Base-by-base conservation (phyloP, 2,797 vertebrate species). In the Furcifer pardalis region DNA sequence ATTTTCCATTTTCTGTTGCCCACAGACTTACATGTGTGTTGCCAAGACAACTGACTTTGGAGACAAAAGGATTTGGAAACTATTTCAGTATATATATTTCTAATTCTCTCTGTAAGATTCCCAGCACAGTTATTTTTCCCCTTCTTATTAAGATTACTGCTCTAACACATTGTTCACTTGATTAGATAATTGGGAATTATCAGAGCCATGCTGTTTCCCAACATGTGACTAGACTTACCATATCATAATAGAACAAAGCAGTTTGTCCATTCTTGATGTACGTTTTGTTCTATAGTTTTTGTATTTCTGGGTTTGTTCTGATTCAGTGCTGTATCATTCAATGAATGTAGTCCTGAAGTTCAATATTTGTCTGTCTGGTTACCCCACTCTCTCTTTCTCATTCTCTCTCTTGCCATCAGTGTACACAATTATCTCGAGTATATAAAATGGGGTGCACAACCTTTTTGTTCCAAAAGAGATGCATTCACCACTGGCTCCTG, bases 11-110 rank as follows among this genome's bases (percentile, higher is more conserved):
- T 74, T 7, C 5, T 80, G 21, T 13, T 65, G 77, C 4, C 7
- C 79, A 9, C 72, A 32, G 0, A 59, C 4, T 73, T 59, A 46
- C 77, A 85, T 10, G 69, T 65, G n/a, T 1, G 30, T 88, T 74
- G 87, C 56, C 46, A 84, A 78, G 49, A 40, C 32, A 6, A 30
- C 86, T 81, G 80, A 19, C 12, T 86, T 89, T 77, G n/a, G 32
- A 32, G 84, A 37, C 78, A 49, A 40, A 90, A 81, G 2, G 1
- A 84, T 62, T 69, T 32, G 83, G 79, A 81, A 59, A 0, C 52
- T 10, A 7, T 6, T 7, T 15, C 56, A 27, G 6, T 68, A 8
- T 7, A 27, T 23, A 60, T 66, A 78, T 32, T 79, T 83, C 77
- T 10, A 82, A 6, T 30, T 66, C 19, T 88, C 83, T 80, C 13